Evolutionary conservation across 1,140 invertebrate genomes (phyloP).

Genomic region (Cyphomyrmex costatus): DNA sequence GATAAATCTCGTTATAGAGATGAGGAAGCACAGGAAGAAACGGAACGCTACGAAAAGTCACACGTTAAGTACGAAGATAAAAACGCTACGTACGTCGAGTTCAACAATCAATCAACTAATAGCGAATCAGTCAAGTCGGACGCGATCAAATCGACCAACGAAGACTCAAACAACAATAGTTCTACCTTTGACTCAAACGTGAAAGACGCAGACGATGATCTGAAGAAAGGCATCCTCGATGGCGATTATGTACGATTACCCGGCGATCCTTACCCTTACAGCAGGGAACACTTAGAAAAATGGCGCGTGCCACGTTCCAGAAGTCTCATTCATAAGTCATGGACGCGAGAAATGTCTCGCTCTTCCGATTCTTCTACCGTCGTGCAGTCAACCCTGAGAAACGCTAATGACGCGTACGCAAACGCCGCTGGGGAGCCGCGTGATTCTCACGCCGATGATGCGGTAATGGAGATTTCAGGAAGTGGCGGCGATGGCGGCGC

Average conservation of each 20-base stretch:
- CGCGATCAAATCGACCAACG: background rate
- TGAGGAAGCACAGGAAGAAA: background rate
- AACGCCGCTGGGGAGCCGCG: background rate
- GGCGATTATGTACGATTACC: slow-evolving; percentile 69
- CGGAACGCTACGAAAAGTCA: background rate
- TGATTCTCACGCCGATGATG: slow-evolving; percentile 27
- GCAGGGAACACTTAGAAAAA: slow-evolving; percentile 71
- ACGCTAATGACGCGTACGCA: slow-evolving; percentile 28
- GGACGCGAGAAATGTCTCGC: background rate
- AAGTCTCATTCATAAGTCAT: background rate
- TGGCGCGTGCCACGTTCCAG: slow-evolving; percentile 60
- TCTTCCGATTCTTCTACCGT: background rate
- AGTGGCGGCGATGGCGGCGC: slow-evolving; percentile 9
- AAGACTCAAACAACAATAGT: background rate
- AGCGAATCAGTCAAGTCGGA: background rate
- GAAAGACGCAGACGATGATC: background rate
- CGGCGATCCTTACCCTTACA: slow-evolving; percentile 78
- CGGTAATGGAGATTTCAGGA: slow-evolving; percentile 37
- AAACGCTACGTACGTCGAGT: slow-evolving; percentile 8
- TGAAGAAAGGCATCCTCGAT: slow-evolving; percentile 18
- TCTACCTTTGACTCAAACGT: background rate
- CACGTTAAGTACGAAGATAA: background rate
- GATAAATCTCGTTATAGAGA: background rate
- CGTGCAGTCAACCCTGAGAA: background rate
- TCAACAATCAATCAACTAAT: background rate